Base-by-base conservation (phyloP, 2,113 vertebrate species). In the Vimba vimba region DNA sequence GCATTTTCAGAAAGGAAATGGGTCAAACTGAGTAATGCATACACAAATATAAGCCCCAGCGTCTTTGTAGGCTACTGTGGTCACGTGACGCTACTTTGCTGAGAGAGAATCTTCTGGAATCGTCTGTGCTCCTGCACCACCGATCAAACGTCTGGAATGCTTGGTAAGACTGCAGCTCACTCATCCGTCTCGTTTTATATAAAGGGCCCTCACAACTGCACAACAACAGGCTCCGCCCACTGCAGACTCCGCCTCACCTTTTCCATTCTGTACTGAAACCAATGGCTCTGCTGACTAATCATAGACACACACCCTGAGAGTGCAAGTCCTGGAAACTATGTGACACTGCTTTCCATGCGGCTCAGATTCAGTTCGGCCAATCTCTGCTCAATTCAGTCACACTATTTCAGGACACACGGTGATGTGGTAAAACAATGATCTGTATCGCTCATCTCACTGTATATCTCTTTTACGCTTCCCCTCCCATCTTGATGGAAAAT, bases 241-340 rank as follows among this genome's bases (percentile, higher is more conserved):
- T 59, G 27, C 57, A 83, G 12, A 25, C 62, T 36, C 83, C 73
- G 2, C 82, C 77, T 75, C 76, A 66, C 82, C 82, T 62, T 76
- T 66, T 60, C 69, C 73, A 39, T 64, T 88, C 57, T 62, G 68
- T 27, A 82, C 50, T 3, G 60, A 85, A 83, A 85, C 69, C 30
- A 74, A 75, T 36, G 64, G 78, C 86, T 76, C 7, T 88, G 89
- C 89, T 89, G 89, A 88, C 77, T 89, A 87, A 89, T 88, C 87
- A 87, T 21, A 78, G 39, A 66, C 71, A 55, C 30, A 57, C 43
- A 79, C 76, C 80, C 25, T 45, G 74, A 82, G 82, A 85, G 69
- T 69, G 73, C 60, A 57, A 85, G 82, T 79, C 78, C 64, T 87
- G 85, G 89, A 90, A 90, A 90, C 86, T 87, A 82, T 86, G 89